Evolutionary conservation across 2,888 invertebrate species (phyloP).

Genomic region (Trissoscelio sp.): DNA sequence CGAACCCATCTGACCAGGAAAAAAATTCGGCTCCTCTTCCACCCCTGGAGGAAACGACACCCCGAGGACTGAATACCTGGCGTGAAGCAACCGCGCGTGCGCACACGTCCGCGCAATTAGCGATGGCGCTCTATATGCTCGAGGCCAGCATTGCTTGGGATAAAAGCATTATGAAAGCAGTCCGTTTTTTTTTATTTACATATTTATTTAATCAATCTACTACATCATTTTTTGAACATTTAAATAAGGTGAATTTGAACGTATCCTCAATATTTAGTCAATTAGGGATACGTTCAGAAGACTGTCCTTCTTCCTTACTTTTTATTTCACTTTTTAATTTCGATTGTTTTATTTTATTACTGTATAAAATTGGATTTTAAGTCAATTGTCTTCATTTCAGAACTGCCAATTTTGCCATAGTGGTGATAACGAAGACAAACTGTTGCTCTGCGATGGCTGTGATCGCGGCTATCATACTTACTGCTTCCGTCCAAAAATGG

Average conservation of each 20-base stretch:
- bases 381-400: slow-evolving; percentile 84
- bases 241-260: too few species aligned
- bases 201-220: too few species aligned
- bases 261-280: too few species aligned
- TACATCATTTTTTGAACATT: too few species aligned
- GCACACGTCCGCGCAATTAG: slow-evolving; percentile 94
- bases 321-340: background rate
- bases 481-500: slow-evolving; percentile 98
- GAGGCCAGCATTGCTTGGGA: slow-evolving; percentile 99
- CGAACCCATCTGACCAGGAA: slow-evolving; percentile 81
- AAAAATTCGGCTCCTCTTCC: slow-evolving; percentile 78
- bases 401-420: slow-evolving; percentile 98
- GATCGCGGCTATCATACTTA: slow-evolving; percentile 99
- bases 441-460: slow-evolving; percentile 98
- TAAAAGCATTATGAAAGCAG: slow-evolving; percentile 99
- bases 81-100: slow-evolving; percentile 93
- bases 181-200: slow-evolving; percentile 86
- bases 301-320: too few species aligned
- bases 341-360: background rate
- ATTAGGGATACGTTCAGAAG: too few species aligned
- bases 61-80: slow-evolving; percentile 94
- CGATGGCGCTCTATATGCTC: slow-evolving; percentile 94
- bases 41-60: slow-evolving; percentile 85
- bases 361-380: background rate
- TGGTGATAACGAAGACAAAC: slow-evolving; percentile 97